Conservation (phyloP, 2,888 invertebrate species). For the Antheraea assamensis region DNA sequence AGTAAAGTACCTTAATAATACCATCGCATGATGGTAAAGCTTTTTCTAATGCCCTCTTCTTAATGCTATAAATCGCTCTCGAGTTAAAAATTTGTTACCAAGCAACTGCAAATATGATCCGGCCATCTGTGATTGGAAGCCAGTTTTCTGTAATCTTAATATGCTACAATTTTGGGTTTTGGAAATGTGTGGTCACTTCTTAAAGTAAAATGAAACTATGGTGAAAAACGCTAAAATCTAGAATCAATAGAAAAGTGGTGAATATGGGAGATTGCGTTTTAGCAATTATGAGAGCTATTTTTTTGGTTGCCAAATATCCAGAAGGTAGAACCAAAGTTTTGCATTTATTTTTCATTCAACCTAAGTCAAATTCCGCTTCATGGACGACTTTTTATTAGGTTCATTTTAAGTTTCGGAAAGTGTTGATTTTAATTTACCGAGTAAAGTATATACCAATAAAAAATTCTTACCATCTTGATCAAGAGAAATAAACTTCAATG, state of each 20-base stretch:
- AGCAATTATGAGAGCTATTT: too few species aligned
- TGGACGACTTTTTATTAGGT: neutral
- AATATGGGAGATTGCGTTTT: too few species aligned
- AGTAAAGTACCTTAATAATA: too few species aligned
- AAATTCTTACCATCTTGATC: neutral
- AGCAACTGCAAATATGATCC: neutral
- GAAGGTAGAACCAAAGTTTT: neutral
- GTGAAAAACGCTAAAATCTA: too few species aligned
- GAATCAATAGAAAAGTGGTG: too few species aligned
- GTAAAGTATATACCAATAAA: neutral
- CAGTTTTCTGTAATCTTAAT: too few species aligned
- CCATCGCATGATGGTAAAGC: neutral
- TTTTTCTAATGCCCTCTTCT: neutral
- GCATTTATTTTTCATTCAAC: neutral
- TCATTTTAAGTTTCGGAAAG: neutral
- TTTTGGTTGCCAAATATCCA: neutral
- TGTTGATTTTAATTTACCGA: neutral
- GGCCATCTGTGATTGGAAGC: too few species aligned
- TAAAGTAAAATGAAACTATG: too few species aligned
- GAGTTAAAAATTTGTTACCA: neutral
- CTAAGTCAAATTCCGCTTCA: neutral
- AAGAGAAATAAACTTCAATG: neutral
- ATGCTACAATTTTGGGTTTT: too few species aligned
- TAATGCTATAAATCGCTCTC: neutral
- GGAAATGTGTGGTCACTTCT: too few species aligned